Conservation (phyloP, 2,113 vertebrate genomes). For the Scomber japonicus region DNA sequence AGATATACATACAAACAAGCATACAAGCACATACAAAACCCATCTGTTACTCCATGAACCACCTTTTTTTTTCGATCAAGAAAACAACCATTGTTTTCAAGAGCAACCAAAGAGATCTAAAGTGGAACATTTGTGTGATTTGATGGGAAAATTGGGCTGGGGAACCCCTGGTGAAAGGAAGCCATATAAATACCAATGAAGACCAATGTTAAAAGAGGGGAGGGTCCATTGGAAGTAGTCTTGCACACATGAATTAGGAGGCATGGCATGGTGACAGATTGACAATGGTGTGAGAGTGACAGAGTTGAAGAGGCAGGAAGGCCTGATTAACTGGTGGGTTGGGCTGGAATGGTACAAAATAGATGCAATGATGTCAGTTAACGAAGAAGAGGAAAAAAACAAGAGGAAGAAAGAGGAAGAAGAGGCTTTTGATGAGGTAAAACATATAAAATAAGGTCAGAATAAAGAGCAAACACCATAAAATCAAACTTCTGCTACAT, state of each 20-base stretch:
- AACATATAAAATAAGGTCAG: background rate
- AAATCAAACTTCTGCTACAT: background rate
- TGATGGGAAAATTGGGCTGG: conserved; percentile 22
- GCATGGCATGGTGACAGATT: background rate
- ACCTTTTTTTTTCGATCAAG: background rate
- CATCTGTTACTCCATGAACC: conserved; percentile 4
- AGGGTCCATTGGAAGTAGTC: conserved; percentile 7
- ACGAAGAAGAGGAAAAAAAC: background rate
- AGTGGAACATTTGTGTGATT: background rate
- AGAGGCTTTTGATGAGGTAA: background rate
- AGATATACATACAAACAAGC: background rate
- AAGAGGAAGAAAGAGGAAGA: too few species aligned
- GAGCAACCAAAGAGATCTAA: background rate
- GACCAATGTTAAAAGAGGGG: conserved; percentile 9
- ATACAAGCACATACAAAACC: background rate
- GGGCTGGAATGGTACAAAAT: background rate
- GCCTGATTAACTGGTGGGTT: conserved; percentile 4
- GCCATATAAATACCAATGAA: conserved; percentile 9
- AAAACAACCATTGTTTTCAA: conserved; percentile 5
- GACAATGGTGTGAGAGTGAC: conserved; percentile 19
- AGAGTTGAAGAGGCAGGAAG: conserved; percentile 20
- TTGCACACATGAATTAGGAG: background rate
- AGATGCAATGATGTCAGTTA: conserved; percentile 2
- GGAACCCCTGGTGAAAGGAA: background rate
- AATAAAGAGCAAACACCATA: background rate